Evolutionary conservation across 2,888 invertebrate species (phyloP), one percentile per base, ranked within the genome.

Genomic region (Rhorus exstirpatorius): DNA sequence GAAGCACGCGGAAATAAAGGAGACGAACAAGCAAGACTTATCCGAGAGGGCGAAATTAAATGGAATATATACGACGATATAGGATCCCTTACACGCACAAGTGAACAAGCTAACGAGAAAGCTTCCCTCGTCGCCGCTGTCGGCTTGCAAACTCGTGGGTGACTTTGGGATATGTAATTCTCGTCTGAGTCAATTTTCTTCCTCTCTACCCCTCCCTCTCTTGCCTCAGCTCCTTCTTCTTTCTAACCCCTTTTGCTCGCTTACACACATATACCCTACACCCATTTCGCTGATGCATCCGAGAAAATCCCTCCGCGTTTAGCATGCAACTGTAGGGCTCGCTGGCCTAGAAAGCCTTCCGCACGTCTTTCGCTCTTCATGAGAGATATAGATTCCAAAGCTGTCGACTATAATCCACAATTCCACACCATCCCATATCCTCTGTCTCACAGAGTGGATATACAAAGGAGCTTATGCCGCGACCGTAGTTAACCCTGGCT

Each of bases 161-260:
- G 49, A 72, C 72, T 41, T 55, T 21, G 61, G 17, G 63, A 78
- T 61, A 70, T 78, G 78, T 71, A 78, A 71, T 63, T 71, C 79
- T 75, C 71, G 58, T 71, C 68, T 38, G 31, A 67, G 80, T 61
- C 79, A 67, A 81, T 61, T 81, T 78, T 79, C 74, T 61, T 71
- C 76, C 12, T 35, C 17, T 19, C 44, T 49, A 24, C 49, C 19
- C 31, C n/a, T 46, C 10, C n/a, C 41, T 35, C 14, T 49, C 14
- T n/a, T 19, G n/a, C 14, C 19, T 53, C 24, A 58, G 51, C 68
- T 67, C 61, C 55, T 71, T 12, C 35, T 58, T 63, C 12, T 19
- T 24, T 74, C 10, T n/a, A 10, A 6, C 67, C 65, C 17, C 46
- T 67, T 35, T 14, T 24, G 3, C 44, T 38, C 31, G 1, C 17